These are phyloP conservation scores for Aleadryas rufinucha DNA, from an alignment of 2,113 vertebrate species.

Conservation along the genomic window DNA sequence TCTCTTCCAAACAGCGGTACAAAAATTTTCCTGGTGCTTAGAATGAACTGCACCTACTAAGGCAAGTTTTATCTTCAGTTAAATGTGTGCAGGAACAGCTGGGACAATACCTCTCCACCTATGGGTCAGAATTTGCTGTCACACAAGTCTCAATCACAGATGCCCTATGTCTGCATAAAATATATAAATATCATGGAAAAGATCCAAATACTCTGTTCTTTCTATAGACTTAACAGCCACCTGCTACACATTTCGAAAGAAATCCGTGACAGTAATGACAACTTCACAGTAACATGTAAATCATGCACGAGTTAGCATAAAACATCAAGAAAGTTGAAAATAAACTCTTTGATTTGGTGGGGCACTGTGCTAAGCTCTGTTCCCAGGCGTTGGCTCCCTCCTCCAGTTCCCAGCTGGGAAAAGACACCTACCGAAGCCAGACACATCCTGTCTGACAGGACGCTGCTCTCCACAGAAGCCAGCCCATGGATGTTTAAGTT, in stretches of 20 bases:
- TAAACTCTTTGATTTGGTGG: conserved; percentile 22
- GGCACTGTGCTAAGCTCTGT: background rate
- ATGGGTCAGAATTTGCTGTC: background rate
- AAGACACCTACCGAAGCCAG: background rate
- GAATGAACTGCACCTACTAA: background rate
- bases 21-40: background rate
- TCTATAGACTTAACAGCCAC: background rate
- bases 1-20: background rate
- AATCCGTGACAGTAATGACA: background rate
- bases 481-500: background rate
- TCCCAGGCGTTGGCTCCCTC: conserved; percentile 15
- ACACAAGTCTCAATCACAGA: background rate
- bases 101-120: background rate
- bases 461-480: background rate
- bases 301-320: background rate
- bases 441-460: conserved; percentile 21
- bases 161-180: background rate
- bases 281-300: background rate
- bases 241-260: background rate
- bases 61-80: background rate
- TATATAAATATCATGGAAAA: background rate
- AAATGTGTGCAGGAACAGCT: background rate
- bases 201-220: background rate
- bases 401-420: conserved; percentile 3
- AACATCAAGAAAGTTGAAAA: background rate